Percentiles rank a stretch among this genome's conserved stretches.
phyloP scores from a whole-genome alignment of 2,113 vertebrate species.

The western clawed frog (Xenopus tropicalis) region DNA sequence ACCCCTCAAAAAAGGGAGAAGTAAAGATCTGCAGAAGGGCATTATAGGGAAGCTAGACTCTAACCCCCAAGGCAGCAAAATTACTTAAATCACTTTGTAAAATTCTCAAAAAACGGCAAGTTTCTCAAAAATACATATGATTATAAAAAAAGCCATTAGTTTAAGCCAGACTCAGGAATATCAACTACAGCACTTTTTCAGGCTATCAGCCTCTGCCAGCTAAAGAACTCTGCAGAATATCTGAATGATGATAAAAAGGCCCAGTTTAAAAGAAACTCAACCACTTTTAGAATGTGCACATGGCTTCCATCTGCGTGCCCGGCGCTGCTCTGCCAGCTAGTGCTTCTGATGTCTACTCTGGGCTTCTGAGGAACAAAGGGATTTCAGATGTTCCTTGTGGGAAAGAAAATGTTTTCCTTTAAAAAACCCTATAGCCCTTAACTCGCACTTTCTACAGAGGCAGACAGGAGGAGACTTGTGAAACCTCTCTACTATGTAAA shows the following conservation, averaged over 20 bases:
- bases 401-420: neutral
- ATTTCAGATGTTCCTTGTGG: constrained; percentile 17
- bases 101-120: neutral
- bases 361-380: constrained; percentile 23
- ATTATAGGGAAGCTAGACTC: no score
- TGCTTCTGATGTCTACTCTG: constrained; percentile 1
- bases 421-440: neutral
- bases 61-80: no score
- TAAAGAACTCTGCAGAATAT: neutral
- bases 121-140: constrained; percentile 11
- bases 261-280: neutral
- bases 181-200: constrained; percentile 12
- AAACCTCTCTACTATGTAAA: no score
- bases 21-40: no score
- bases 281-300: neutral
- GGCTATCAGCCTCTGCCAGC: neutral
- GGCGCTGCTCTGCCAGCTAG: neutral
- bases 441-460: neutral
- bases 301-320: neutral
- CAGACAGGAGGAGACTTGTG: no score
- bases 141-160: constrained; percentile 26
- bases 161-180: constrained; percentile 1
- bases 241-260: constrained; percentile 7
- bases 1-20: no score
- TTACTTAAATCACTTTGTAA: no score